Evolutionary conservation across 1,140 invertebrate species (phyloP).

Genomic region (Lordiphosa mommai): DNA sequence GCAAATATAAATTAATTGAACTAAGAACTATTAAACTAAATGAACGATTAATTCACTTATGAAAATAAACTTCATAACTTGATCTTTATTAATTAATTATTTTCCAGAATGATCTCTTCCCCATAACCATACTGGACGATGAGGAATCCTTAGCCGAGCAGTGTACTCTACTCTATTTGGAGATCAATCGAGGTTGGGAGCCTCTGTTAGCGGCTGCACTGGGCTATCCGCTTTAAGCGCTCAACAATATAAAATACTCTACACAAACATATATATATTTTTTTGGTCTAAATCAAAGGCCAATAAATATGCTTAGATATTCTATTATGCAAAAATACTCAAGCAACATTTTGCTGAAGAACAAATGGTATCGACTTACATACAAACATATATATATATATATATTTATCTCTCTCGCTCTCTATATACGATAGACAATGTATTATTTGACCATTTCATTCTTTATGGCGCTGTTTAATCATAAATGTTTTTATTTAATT

Average conservation of each 20-base stretch:
- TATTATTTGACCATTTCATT: slow-evolving; percentile 30
- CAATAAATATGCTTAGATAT: slow-evolving; percentile 46
- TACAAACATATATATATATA: slow-evolving; percentile 21
- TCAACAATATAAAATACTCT: slow-evolving; percentile 23
- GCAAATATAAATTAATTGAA: no score
- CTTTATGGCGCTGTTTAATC: slow-evolving; percentile 34
- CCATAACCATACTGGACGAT: slow-evolving; percentile 73
- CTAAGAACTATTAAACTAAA: no score
- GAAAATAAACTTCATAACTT: no score
- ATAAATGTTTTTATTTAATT: slow-evolving; percentile 25
- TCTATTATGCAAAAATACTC: slow-evolving; percentile 55
- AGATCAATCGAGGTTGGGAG: slow-evolving; percentile 77
- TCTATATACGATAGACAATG: slow-evolving; percentile 17
- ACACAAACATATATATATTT: slow-evolving; percentile 26
- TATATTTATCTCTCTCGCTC: slow-evolving; percentile 20
- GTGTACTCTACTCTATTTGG: slow-evolving; percentile 67
- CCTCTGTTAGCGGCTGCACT: slow-evolving; percentile 69
- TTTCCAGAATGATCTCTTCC: slow-evolving; percentile 74
- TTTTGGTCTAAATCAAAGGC: slow-evolving; percentile 14
- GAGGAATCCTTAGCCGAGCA: slow-evolving; percentile 72
- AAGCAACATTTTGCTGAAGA: slow-evolving; percentile 40
- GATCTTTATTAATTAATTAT: neutral
- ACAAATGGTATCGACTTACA: slow-evolving; percentile 36
- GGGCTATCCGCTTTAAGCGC: slow-evolving; percentile 58
- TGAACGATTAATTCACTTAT: no score